Conservation (phyloP, 2,797 vertebrate genomes). For the Momotus momota region DNA sequence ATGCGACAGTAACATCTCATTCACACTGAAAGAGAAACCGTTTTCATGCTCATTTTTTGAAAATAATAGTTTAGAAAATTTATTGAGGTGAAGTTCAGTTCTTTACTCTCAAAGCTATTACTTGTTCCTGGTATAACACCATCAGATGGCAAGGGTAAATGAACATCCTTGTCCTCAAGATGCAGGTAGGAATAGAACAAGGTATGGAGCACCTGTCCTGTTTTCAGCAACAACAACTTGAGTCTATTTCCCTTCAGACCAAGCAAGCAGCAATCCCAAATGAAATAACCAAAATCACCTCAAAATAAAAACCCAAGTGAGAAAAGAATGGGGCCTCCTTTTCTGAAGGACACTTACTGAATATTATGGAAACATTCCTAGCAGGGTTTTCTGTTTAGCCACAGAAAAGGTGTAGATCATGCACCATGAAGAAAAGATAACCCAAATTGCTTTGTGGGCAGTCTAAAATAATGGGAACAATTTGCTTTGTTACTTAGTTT, state of each 20-base stretch:
- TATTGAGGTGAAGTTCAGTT: neutral
- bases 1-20: neutral
- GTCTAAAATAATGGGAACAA: neutral
- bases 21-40: neutral
- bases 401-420: neutral
- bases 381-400: neutral
- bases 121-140: neutral
- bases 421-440: neutral
- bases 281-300: neutral
- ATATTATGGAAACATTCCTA: neutral
- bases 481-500: neutral
- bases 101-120: slow-evolving; percentile 15
- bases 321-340: neutral
- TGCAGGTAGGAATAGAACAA: neutral
- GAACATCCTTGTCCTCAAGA: neutral
- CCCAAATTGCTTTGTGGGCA: neutral
- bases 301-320: neutral
- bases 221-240: neutral
- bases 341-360: neutral
- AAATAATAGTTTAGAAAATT: slow-evolving; percentile 32
- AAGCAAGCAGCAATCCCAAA: neutral
- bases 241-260: neutral
- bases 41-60: slow-evolving; percentile 42
- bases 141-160: neutral
- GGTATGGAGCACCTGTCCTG: neutral